phyloP scores from a whole-genome alignment of 2,113 vertebrate genomes.

The Eleginops maclovinus region DNA sequence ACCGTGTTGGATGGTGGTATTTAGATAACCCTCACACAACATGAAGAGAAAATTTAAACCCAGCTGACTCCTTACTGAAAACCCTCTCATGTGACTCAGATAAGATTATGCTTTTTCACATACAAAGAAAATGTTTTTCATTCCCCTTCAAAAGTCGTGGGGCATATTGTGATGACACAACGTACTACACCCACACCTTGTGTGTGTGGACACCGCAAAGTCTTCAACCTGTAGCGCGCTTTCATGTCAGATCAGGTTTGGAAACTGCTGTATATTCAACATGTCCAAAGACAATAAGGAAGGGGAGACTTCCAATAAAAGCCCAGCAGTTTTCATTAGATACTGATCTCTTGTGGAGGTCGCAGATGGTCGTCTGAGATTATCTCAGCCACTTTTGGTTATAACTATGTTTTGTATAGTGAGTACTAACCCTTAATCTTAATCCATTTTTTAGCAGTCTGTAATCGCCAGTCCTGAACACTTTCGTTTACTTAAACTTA shows the following conservation, averaged over 20 bases:
- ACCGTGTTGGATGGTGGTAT: conserved; percentile 40
- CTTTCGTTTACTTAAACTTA: background rate
- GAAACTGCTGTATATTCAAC: conserved; percentile 39
- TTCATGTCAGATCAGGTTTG: conserved; percentile 70
- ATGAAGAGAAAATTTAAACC: conserved; percentile 40
- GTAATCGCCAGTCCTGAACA: background rate
- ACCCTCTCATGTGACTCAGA: conserved; percentile 51
- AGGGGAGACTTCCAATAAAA: conserved; percentile 62
- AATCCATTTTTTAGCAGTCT: background rate
- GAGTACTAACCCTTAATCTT: background rate
- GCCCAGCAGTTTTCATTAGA: conserved; percentile 57
- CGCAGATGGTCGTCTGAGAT: conserved; percentile 55
- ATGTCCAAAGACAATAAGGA: conserved; percentile 72
- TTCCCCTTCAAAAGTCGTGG: conserved; percentile 31
- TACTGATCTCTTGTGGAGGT: conserved; percentile 57
- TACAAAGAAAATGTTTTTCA: conserved; percentile 3
- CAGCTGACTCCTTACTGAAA: conserved; percentile 20
- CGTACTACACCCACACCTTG: conserved; percentile 21
- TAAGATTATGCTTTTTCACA: conserved; percentile 34
- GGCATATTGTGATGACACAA: conserved; percentile 28
- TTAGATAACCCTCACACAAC: conserved; percentile 45
- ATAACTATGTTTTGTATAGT: conserved; percentile 21
- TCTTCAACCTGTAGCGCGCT: conserved; percentile 52
- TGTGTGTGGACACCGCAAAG: conserved; percentile 44
- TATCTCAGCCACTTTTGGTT: conserved; percentile 25